A percentile compares a stretch with the other conserved stretches of the same genome.
These are phyloP conservation scores for Mustelus asterias DNA, from an alignment of 2,113 vertebrate species.

Conservation along the genomic window DNA sequence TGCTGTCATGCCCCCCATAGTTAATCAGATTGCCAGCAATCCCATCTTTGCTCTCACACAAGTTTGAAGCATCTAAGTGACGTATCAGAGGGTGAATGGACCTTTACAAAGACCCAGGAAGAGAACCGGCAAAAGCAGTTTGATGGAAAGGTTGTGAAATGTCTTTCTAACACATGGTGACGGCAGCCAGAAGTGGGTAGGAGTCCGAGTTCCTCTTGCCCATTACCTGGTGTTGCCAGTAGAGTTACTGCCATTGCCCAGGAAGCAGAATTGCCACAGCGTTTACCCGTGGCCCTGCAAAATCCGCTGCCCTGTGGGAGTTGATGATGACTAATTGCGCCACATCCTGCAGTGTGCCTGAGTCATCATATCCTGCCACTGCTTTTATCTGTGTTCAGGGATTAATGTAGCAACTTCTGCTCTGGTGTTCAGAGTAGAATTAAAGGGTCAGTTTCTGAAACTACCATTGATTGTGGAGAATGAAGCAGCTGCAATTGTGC, in stretches of 20 bases:
- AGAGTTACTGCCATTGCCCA: background rate
- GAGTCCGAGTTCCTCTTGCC: background rate
- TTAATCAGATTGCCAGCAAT: background rate
- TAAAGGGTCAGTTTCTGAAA: background rate
- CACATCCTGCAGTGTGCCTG: background rate
- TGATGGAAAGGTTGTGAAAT: background rate
- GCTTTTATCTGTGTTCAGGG: background rate
- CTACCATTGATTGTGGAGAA: background rate
- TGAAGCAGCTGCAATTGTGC: background rate
- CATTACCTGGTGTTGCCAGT: background rate
- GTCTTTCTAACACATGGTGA: background rate
- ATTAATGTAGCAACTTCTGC: background rate
- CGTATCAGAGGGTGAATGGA: background rate
- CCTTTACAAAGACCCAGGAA: background rate
- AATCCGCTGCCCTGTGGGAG: background rate
- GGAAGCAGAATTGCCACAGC: background rate
- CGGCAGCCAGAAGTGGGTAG: background rate
- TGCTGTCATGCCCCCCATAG: background rate
- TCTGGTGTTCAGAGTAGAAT: slow-evolving; percentile 4
- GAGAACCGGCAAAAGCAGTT: background rate
- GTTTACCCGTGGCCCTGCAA: background rate
- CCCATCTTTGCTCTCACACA: background rate
- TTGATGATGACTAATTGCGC: background rate
- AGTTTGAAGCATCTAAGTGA: background rate
- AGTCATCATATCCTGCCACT: background rate